phyloP scores from a whole-genome alignment of 2,888 invertebrate genomes.

The Mythimna loreyi region DNA sequence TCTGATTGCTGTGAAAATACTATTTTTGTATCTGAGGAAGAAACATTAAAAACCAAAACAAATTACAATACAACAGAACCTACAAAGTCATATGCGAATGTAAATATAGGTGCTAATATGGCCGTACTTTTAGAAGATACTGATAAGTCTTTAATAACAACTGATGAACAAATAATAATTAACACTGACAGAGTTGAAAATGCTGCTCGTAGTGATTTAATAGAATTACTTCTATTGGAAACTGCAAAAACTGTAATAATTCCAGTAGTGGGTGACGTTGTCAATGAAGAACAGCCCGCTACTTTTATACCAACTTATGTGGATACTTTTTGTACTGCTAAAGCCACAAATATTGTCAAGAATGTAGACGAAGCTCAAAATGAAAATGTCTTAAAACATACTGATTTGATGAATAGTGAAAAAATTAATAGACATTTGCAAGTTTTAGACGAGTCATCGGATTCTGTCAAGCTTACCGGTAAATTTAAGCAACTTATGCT shows the following conservation, averaged over 20 bases:
- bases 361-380: background rate
- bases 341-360: background rate
- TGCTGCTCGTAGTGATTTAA: constrained; percentile 11
- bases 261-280: constrained; percentile 26
- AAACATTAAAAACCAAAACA: background rate
- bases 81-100: background rate
- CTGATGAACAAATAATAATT: background rate
- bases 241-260: constrained; percentile 41
- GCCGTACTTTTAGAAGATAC: background rate
- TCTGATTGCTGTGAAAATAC: background rate
- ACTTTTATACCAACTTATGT: background rate
- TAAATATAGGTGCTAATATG: background rate
- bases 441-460: background rate
- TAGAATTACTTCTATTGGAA: constrained; percentile 30
- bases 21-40: background rate
- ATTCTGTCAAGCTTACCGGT: background rate
- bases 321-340: background rate
- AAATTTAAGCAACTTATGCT: constrained; percentile 14
- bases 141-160: background rate
- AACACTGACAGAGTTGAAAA: background rate
- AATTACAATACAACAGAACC: background rate
- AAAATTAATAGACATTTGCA: background rate
- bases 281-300: constrained; percentile 6
- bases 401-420: background rate
- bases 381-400: background rate